Evolutionary conservation across 2,113 vertebrate species (phyloP), one percentile per base, ranked within the genome.

Genomic region (Calyptomena viridis): DNA sequence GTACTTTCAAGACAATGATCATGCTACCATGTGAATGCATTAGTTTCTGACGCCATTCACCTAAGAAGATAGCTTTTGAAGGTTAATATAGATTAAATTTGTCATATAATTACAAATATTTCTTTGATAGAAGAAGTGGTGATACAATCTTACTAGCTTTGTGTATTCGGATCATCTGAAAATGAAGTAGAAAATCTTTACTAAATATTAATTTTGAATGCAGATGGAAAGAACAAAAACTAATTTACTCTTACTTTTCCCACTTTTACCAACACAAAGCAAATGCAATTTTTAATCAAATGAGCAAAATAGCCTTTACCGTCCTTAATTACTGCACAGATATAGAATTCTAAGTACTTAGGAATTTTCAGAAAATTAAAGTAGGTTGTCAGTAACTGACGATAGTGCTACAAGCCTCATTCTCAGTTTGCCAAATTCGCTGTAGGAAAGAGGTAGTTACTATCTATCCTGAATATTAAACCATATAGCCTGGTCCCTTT

Each of bases 201-300:
- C 73, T 93, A 89, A 94, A 79, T 87, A 90, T 33, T 31, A 79
- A 84, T 87, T 95, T 84, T 87, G 40, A 94, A 60, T 93, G 72
- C 64, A 95, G 74, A 93, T 40, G 52, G 53, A 92, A 95, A 83
- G 60, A 94, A 94, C 6, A 79, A 92, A 93, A 93, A 35, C 25
- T 94, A 84, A 92, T 95, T 72, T 94, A 31, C 28, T 92, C 56
- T 40, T 76, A 80, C 73, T 89, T 85, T 96, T 95, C 62, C 78
- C 89, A 23, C 67, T 85, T 93, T 95, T 86, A 74, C 87, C 84
- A 92, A 92, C 58, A 93, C 40, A 92, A 97, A 97, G 84, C 95
- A 94, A 96, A 96, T 91, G 93, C 24, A 89, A 40, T 87, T 94
- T 95, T 96, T 95, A 89, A 90, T 92, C 72, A 92, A 85, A 94